Evolutionary conservation across 2,797 vertebrate species (phyloP), one percentile per base, ranked within the genome.

Genomic region (Spizella passerina): DNA sequence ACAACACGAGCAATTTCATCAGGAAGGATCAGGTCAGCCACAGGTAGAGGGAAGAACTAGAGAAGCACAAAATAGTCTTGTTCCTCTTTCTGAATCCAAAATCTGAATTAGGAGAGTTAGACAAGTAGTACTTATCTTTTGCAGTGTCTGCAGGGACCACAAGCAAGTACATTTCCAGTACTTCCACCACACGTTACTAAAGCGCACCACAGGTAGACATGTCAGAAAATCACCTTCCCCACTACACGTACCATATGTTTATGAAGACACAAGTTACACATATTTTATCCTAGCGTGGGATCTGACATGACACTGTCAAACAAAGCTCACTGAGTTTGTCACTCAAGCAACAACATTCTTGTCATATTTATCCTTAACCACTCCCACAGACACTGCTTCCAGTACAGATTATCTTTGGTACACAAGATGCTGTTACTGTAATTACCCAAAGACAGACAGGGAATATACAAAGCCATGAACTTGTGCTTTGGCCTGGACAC

Each of bases 231-330:
- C 60, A 81, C 69, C 76, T 66, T 70, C 78, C 21, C 29, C 14
- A 4, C 64, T 85, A 92, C 78, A 71, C 2, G 1, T 82, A 82
- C 80, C 90, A 75, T 77, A 95, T 89, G 90, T 26, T 88, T 78
- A 30, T 11, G 29, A 71, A 78, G 88, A 72, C 76, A 81, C 4
- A 73, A 80, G 68, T 49, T 66, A 66, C 3, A 83, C 43, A 18
- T 68, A 36, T 22, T 75, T 87, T 22, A 87, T 85, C 82, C 82
- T 61, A 66, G 86, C 2, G 41, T 90, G 60, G 75, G 83, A 95
- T 92, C 78, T 60, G 82, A 85, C 83, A 43, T 0, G 19, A 91
- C 84, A 89, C 60, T 53, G 68, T 76, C 93, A 87, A 87, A 92
- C 53, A 70, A 44, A 93, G 76, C 76, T 82, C 39, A 15, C 44